Evolutionary conservation across 2,113 vertebrate species (phyloP).

Genomic region (Crypturellus undulatus): DNA sequence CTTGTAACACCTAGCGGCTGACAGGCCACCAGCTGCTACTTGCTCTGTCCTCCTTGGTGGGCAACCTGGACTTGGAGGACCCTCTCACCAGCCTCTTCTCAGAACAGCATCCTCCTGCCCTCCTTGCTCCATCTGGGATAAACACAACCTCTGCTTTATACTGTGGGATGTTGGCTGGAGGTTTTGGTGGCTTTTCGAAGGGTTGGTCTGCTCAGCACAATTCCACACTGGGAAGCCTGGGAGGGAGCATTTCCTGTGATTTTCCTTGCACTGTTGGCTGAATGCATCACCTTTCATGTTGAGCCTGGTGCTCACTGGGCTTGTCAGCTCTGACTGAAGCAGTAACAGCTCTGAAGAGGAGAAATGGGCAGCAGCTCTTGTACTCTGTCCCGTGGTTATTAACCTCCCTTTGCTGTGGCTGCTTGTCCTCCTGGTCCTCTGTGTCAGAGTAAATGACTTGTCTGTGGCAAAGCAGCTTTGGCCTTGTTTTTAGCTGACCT

Average conservation of each 20-base stretch:
- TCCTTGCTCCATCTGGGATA: neutral
- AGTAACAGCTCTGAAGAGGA: neutral
- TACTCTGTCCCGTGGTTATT: neutral
- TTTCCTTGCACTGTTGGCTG: neutral
- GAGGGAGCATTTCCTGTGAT: neutral
- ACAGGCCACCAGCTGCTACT: neutral
- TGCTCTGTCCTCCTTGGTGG: conserved; percentile 9
- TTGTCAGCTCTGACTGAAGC: neutral
- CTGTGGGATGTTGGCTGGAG: neutral
- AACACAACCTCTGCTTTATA: neutral
- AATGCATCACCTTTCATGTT: fast-evolving
- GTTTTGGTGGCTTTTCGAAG: neutral
- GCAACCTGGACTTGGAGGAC: neutral
- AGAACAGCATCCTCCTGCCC: neutral
- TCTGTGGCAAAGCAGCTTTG: neutral
- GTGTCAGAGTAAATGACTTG: neutral
- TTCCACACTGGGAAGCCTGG: neutral
- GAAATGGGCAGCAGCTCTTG: neutral
- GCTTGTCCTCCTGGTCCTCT: neutral
- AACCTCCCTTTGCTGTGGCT: neutral
- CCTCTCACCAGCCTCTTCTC: neutral
- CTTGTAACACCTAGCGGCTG: conserved; percentile 36
- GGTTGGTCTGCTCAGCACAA: neutral
- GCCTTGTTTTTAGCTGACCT: neutral
- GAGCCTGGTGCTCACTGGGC: neutral